phyloP scores from a whole-genome alignment of 2,888 invertebrate species.

The Harpagoxenus sublaevis region DNA sequence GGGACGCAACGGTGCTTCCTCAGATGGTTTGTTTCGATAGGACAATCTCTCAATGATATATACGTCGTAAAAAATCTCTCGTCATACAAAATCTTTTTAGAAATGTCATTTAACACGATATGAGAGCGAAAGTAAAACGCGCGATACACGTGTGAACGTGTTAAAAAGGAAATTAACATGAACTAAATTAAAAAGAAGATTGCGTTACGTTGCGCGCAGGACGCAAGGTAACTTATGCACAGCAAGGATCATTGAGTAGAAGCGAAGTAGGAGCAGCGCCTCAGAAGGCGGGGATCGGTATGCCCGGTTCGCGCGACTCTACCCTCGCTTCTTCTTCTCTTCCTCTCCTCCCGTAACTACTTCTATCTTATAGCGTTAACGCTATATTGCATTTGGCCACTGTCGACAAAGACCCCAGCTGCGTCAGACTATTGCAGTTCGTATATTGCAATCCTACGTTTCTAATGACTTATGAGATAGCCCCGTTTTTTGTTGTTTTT shows the following conservation, averaged over 20 bases:
- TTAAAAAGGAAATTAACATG: slow-evolving; percentile 13
- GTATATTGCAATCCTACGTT: slow-evolving; percentile 83
- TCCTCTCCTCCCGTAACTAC: slow-evolving; percentile 45
- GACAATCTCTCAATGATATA: slow-evolving; percentile 44
- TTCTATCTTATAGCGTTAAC: slow-evolving; percentile 56
- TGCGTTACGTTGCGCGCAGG: slow-evolving; percentile 65
- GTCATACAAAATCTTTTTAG: slow-evolving; percentile 39
- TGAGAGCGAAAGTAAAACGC: slow-evolving; percentile 35
- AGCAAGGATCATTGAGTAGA: slow-evolving; percentile 71
- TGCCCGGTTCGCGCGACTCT: slow-evolving; percentile 45
- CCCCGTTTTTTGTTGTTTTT: slow-evolving; percentile 54
- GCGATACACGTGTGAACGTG: slow-evolving; percentile 64
- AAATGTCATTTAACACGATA: slow-evolving; percentile 21
- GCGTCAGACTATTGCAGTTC: slow-evolving; percentile 81
- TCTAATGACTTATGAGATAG: slow-evolving; percentile 82
- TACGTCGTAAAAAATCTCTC: slow-evolving; percentile 20
- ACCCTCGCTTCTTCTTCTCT: slow-evolving; percentile 47
- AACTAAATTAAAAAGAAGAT: slow-evolving; percentile 56
- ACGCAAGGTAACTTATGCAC: slow-evolving; percentile 74
- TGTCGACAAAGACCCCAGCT: slow-evolving; percentile 72
- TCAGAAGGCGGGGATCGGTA: slow-evolving; percentile 40
- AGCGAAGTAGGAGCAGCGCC: slow-evolving; percentile 61
- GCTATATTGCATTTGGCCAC: slow-evolving; percentile 74
- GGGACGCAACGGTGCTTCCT: slow-evolving; percentile 43
- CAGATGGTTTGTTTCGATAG: slow-evolving; percentile 38